Conservation (phyloP, 2,888 invertebrate genomes). For the Luperina nickerlii region DNA sequence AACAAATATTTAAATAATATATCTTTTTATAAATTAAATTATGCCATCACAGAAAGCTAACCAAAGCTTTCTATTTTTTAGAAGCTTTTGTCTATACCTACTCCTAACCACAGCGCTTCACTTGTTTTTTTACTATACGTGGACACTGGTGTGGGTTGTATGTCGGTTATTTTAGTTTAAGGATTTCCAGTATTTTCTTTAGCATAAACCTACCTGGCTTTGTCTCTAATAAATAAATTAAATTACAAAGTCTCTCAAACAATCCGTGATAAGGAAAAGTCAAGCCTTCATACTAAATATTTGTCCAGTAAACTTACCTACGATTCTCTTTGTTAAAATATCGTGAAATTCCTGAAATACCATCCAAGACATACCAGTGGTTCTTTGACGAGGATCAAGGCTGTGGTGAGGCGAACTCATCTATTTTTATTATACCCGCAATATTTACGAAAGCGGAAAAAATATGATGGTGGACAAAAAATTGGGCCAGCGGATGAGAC, state of each 20-base stretch:
- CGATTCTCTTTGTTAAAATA: constrained; percentile 49
- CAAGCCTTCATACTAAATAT: constrained; percentile 16
- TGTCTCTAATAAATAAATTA: too few relatives aligned
- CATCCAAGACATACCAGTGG: constrained; percentile 63
- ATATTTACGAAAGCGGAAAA: constrained; percentile 68
- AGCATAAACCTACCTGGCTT: background rate
- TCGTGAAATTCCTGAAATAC: constrained; percentile 60
- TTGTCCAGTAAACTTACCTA: constrained; percentile 21
- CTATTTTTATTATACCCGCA: constrained; percentile 67
- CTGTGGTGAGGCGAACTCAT: constrained; percentile 56
- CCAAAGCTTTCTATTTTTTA: background rate
- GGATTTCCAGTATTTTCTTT: too few relatives aligned
- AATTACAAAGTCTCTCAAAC: background rate
- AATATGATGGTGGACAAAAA: constrained; percentile 55
- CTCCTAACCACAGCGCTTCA: background rate
- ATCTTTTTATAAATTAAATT: background rate
- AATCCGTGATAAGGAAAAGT: constrained; percentile 6
- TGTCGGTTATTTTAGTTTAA: background rate
- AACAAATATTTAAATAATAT: too few relatives aligned
- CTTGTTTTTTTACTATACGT: background rate
- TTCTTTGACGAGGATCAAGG: constrained; percentile 65
- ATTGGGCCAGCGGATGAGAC: constrained; percentile 24
- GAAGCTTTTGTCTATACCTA: background rate
- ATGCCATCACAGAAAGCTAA: background rate
- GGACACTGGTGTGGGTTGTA: background rate